A percentile compares a stretch with the other conserved stretches of the same genome.
Evolutionary conservation across 2,113 vertebrate species (phyloP).

Genomic region (Struthio camelus): DNA sequence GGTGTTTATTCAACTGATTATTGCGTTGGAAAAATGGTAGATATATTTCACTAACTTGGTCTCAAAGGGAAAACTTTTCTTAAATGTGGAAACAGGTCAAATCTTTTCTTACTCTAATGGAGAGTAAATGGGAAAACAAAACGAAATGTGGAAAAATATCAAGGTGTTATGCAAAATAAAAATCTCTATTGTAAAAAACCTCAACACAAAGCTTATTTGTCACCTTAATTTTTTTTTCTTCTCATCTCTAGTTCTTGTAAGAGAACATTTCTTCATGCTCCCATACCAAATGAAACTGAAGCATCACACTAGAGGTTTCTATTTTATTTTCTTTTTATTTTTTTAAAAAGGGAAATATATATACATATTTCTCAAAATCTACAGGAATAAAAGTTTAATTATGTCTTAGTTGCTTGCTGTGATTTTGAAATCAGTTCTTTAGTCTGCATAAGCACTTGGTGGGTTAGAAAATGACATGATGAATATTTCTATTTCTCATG

Average conservation of each 20-base stretch:
- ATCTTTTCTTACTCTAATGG: slow-evolving; percentile 39
- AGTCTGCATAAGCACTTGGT: slow-evolving; percentile 74
- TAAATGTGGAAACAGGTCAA: background rate
- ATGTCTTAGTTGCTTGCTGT: slow-evolving; percentile 76
- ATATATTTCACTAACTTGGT: background rate
- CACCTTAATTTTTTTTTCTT: slow-evolving; percentile 46
- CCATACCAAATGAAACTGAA: slow-evolving; percentile 62
- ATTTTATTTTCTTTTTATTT: background rate
- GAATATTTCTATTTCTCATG: slow-evolving; percentile 69
- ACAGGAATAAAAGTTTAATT: slow-evolving; percentile 77
- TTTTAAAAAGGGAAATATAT: background rate
- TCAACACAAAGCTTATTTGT: slow-evolving; percentile 7
- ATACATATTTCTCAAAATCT: slow-evolving; percentile 64
- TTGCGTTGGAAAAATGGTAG: background rate
- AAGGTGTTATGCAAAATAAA: slow-evolving; percentile 21
- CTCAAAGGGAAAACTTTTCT: background rate
- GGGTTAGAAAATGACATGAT: slow-evolving; percentile 66
- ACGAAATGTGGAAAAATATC: slow-evolving; percentile 26
- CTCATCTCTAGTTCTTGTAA: background rate
- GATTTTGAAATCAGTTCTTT: slow-evolving; percentile 76
- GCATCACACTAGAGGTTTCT: slow-evolving; percentile 35
- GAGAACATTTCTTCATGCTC: background rate
- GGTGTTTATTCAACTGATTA: background rate
- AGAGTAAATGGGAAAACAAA: background rate
- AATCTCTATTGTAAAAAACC: slow-evolving; percentile 47